Evolutionary conservation across 2,888 invertebrate species (phyloP), one percentile per base, ranked within the genome.

Genomic region (Nomada ferruginata): DNA sequence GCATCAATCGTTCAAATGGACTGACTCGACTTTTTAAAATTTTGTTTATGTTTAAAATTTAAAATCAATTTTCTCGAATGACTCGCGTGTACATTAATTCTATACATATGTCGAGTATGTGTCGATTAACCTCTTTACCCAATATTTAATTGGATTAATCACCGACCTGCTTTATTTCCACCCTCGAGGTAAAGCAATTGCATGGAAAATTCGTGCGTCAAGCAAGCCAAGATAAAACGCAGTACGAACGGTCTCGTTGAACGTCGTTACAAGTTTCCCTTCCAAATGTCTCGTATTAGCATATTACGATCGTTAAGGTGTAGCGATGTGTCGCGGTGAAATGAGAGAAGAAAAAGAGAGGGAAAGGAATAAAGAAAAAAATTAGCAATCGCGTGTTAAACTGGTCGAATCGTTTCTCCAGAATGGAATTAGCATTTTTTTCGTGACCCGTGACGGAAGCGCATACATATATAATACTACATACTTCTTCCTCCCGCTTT

Each of bases 321-420:
- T 78, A 75, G 66, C 70, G 78, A 83, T 82, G 53, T 71, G 83
- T 77, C 69, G 77, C 70, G 52, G 26, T 68, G 23, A 57, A 69
- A 57, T 61, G 5, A 10, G 18, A n/a, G 15, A 23, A 50, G n/a
- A 18, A 5, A 29, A 13, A 15, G 1, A 1, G 7, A 11, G 5
- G 29, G 13, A 36, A 50, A 47, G 26, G 29, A 61, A 60, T 15
- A 26, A 47, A 42, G 64, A 36, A 53, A 74, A 76, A 76, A 87
- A 76, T 87, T 85, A 82, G 77, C 80, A 65, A 79, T 82, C 73
- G 78, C 84, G 76, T 79, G 87, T 80, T 82, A 87, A 87, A 79
- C 79, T 84, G 74, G 77, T 73, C 70, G 73, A 84, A 78, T 74
- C 72, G 76, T 84, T 36, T 84, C 57, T 70, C 70, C 75, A 61